Evolutionary conservation across 2,888 invertebrate species (phyloP).

Genomic region (Beris morrisii): DNA sequence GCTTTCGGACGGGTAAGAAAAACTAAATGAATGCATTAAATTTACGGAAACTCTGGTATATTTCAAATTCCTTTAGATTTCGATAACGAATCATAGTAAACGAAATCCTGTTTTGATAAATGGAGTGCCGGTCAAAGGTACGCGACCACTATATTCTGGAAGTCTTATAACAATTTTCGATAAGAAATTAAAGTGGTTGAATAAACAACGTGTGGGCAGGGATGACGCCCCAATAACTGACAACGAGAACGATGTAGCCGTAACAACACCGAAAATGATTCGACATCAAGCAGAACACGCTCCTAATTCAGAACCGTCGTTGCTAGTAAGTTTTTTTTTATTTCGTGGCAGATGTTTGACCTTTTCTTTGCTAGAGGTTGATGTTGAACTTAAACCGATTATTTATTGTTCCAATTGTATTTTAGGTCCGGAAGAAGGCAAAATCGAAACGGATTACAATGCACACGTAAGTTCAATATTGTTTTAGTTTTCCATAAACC

Average conservation of each 20-base stretch:
- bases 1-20: slow-evolving; percentile 52
- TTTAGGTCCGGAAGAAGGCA: slow-evolving; percentile 41
- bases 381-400: no score
- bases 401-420: not conserved
- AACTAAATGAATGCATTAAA: not conserved
- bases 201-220: slow-evolving; percentile 30
- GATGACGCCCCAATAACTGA: slow-evolving; percentile 14
- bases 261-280: slow-evolving; percentile 41
- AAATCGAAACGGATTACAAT: slow-evolving; percentile 47
- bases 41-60: not conserved
- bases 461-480: slow-evolving; percentile 48
- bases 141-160: slow-evolving; percentile 48
- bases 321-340: slow-evolving; percentile 44
- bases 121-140: slow-evolving; percentile 44
- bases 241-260: slow-evolving; percentile 27
- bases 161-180: slow-evolving; percentile 48
- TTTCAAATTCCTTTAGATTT: slow-evolving; percentile 45
- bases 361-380: not conserved
- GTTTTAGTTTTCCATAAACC: no score
- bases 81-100: slow-evolving; percentile 48
- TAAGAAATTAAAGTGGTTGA: slow-evolving; percentile 48
- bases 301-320: slow-evolving; percentile 49
- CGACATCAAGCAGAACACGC: slow-evolving; percentile 43
- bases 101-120: slow-evolving; percentile 47
- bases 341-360: no score